A percentile compares a stretch with the other conserved stretches of the same genome.
Conservation (phyloP, 2,888 invertebrate genomes). For the Halictus quadricinctus region DNA sequence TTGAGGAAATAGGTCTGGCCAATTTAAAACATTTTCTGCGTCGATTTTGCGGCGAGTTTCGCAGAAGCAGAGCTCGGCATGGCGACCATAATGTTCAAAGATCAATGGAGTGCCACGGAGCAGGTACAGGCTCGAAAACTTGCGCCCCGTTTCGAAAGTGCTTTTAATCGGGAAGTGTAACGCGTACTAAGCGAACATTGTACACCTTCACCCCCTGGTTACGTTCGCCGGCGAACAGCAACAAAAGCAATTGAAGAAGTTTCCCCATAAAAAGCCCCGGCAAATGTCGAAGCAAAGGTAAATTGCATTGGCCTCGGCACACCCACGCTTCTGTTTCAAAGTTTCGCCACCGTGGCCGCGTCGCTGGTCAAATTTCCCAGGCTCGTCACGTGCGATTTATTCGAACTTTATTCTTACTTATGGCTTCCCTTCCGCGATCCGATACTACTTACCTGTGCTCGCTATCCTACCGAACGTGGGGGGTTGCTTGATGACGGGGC, state of each 20-base stretch:
- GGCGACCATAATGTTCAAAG: neutral
- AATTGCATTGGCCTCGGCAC: constrained; percentile 53
- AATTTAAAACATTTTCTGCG: neutral
- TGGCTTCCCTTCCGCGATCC: constrained; percentile 46
- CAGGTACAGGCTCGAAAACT: neutral
- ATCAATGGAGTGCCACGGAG: neutral
- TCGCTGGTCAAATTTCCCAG: constrained; percentile 49
- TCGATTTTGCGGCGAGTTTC: neutral
- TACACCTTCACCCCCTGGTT: neutral
- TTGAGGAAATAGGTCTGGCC: neutral
- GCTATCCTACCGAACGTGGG: neutral
- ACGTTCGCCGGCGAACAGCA: constrained; percentile 26
- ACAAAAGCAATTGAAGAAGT: constrained; percentile 49
- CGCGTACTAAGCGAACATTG: constrained; percentile 14
- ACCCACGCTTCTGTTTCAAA: constrained; percentile 47
- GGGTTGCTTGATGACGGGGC: constrained; percentile 44
- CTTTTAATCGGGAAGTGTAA: constrained; percentile 16
- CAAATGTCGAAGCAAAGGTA: constrained; percentile 46
- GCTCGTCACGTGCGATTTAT: constrained; percentile 70
- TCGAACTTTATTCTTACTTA: constrained; percentile 73
- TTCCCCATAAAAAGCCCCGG: constrained; percentile 31
- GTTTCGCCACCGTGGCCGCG: constrained; percentile 29
- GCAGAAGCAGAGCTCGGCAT: neutral
- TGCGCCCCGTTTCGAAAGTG: neutral
- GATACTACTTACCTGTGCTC: constrained; percentile 46